Percentiles rank a stretch among this genome's conserved stretches.
Conservation (phyloP, 2,888 invertebrate genomes). For the Pyrrhosoma nymphula region DNA sequence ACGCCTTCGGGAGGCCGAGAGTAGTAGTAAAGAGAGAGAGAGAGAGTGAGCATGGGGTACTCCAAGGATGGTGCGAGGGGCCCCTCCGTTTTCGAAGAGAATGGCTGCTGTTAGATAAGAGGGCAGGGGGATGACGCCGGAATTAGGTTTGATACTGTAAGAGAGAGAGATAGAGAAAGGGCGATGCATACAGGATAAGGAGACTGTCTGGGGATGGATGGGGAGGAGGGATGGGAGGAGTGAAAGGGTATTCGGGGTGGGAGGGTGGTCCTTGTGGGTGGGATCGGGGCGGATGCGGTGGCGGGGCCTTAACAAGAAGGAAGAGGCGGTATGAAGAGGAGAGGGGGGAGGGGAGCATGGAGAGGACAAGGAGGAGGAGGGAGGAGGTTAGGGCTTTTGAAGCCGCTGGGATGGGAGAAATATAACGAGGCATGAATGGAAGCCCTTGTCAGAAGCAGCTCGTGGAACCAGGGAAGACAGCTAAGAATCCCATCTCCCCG, state of each 20-base stretch:
- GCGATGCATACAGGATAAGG: conserved; percentile 57
- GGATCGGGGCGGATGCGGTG: not conserved
- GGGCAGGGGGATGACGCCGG: conserved; percentile 21
- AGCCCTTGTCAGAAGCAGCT: conserved; percentile 66
- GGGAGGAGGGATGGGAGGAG: not conserved
- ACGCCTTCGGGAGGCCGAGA: not conserved
- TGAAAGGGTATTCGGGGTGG: not conserved
- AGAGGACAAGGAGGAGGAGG: not conserved
- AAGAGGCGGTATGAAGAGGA: not conserved
- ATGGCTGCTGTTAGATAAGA: conserved; percentile 53
- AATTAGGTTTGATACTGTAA: conserved; percentile 50
- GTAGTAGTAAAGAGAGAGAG: too few relatives aligned
- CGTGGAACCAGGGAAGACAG: conserved; percentile 63
- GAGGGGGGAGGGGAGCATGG: not conserved
- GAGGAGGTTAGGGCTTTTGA: conserved; percentile 28
- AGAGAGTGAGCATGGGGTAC: not conserved
- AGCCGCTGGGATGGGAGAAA: conserved; percentile 62
- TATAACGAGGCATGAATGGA: conserved; percentile 67
- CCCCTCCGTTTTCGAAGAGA: not conserved
- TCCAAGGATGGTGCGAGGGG: not conserved
- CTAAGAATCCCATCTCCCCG: conserved; percentile 62
- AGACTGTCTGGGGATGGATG: not conserved
- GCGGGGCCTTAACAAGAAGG: not conserved
- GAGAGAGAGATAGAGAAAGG: conserved; percentile 37
- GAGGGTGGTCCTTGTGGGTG: not conserved